These are phyloP conservation scores for Heliconius eleuchia DNA, from an alignment of 1,140 invertebrate species.

Conservation along the genomic window DNA sequence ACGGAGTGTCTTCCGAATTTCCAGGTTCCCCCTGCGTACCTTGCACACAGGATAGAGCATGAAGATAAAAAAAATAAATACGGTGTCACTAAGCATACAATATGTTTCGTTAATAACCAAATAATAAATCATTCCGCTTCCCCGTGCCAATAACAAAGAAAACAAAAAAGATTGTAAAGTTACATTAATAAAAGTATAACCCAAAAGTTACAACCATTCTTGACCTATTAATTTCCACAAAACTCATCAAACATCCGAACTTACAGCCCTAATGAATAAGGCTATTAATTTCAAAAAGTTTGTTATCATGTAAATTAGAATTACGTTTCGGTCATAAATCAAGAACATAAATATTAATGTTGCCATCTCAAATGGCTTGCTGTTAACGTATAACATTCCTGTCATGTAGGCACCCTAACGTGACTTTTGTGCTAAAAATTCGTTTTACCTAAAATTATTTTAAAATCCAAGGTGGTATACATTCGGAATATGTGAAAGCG, in stretches of 20 bases:
- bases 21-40: no score
- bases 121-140: no score
- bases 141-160: background rate
- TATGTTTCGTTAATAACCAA: no score
- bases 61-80: no score
- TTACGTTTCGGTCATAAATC: conserved; percentile 35
- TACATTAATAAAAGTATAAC: background rate
- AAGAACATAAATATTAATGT: conserved; percentile 52
- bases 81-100: no score
- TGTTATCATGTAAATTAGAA: conserved; percentile 22
- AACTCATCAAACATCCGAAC: conserved; percentile 13
- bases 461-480: background rate
- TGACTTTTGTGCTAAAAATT: conserved; percentile 31
- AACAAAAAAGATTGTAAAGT: background rate
- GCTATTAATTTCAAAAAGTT: conserved; percentile 33
- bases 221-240: conserved; percentile 6
- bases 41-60: no score
- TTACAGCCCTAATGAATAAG: conserved; percentile 24
- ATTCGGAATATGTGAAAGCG: background rate
- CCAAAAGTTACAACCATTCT: background rate
- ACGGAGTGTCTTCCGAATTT: no score
- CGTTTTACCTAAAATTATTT: conserved; percentile 8
- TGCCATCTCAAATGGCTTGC: conserved; percentile 47
- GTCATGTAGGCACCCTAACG: conserved; percentile 42
- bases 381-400: conserved; percentile 51